Conservation (phyloP, 2,797 vertebrate species). For the Karalla daura region DNA sequence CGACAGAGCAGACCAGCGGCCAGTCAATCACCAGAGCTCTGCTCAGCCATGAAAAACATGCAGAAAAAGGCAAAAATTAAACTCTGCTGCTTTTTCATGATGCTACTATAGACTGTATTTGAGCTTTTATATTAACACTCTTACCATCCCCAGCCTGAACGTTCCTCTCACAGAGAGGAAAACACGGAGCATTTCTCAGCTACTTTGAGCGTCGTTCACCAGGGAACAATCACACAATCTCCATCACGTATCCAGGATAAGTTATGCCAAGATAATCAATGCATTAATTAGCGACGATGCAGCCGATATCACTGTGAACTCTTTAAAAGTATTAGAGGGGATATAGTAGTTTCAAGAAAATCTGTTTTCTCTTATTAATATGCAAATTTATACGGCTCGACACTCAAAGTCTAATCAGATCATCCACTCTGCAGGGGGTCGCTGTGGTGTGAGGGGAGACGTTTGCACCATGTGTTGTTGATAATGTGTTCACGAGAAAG, state of each 20-base stretch:
- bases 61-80: too few species aligned
- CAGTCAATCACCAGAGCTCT: neutral
- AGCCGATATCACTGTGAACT: slow-evolving; percentile 18
- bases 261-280: slow-evolving; percentile 7
- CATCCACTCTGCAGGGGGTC: slow-evolving; percentile 70
- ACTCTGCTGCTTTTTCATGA: neutral
- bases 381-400: slow-evolving; percentile 74
- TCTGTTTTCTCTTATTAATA: slow-evolving; percentile 64
- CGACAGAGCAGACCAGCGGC: too few species aligned
- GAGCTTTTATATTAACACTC: too few species aligned
- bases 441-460: slow-evolving; percentile 52
- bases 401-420: slow-evolving; percentile 77
- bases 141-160: too few species aligned
- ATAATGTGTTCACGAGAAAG: slow-evolving; percentile 34
- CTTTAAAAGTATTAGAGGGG: slow-evolving; percentile 29
- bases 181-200: too few species aligned
- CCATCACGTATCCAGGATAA: neutral
- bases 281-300: slow-evolving; percentile 3
- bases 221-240: neutral
- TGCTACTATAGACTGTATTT: too few species aligned
- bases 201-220: too few species aligned
- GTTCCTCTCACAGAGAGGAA: too few species aligned
- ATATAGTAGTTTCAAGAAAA: slow-evolving; percentile 54
- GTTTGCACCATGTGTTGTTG: slow-evolving; percentile 57
- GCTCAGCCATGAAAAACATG: too few species aligned